phyloP scores from a whole-genome alignment of 2,888 invertebrate genomes.

The Chalcosyrphus nemorum region DNA sequence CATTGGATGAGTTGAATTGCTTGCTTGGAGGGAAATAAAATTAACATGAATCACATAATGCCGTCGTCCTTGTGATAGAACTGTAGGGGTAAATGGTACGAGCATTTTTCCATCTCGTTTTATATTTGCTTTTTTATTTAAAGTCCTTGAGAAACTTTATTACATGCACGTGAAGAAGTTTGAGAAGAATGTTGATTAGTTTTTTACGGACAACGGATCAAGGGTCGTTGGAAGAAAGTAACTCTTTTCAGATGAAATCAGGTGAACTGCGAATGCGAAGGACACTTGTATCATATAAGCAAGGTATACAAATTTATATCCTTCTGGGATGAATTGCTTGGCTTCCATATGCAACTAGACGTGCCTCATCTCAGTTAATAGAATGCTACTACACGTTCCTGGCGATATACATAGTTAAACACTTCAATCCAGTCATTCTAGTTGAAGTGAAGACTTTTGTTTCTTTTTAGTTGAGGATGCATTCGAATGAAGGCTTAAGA shows the following conservation, averaged over 20 bases:
- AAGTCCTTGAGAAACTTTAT: conserved; percentile 29
- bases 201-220: background rate
- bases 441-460: too few species aligned
- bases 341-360: too few species aligned
- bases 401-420: too few species aligned
- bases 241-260: background rate
- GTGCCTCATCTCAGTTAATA: too few species aligned
- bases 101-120: conserved; percentile 14
- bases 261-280: background rate
- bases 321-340: too few species aligned
- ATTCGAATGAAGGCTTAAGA: too few species aligned
- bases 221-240: background rate
- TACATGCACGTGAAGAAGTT: background rate
- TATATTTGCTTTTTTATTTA: background rate
- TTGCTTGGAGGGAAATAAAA: conserved; percentile 49
- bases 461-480: too few species aligned
- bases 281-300: background rate
- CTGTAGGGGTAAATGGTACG: conserved; percentile 26
- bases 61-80: conserved; percentile 50
- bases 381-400: too few species aligned
- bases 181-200: background rate
- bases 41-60: conserved; percentile 46
- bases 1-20: conserved; percentile 40
- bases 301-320: too few species aligned
- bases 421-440: too few species aligned